Base-by-base conservation (phyloP, 2,113 vertebrate species). In the Brachirus orientalis region DNA sequence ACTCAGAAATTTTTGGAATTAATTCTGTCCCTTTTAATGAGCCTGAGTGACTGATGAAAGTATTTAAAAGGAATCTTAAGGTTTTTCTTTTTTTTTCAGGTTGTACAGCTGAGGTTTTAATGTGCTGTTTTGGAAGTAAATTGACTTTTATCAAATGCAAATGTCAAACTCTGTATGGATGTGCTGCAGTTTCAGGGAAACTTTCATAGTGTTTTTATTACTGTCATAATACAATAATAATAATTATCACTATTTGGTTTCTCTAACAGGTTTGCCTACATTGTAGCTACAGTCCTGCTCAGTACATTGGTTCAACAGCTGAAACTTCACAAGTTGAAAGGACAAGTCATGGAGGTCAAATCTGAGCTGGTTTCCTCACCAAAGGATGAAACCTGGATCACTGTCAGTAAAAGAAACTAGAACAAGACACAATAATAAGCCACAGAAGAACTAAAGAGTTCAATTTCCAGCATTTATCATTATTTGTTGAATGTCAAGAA, bases 341-440 rank as follows among this genome's bases (percentile, higher is more conserved):
- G 94, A n/a, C 96, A 98, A 83, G 91, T 94, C 61, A 87, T 92
- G 69, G 96, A 98, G 83, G 94, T 94, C 63, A 95, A 94, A 33
- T 98, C 95, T 7, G 95, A 98, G 80, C 94, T 99, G 81, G 97
- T 99, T 63, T 95, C 95, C 38, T 94, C 95, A 0, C 94, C 95
- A 0, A 98, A 94, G 76, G 97, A 99, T 8, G 98, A 98, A 86
- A 95, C 94, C 45, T 99, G 98, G 98, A 93, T 98, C 86, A 97
- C 94, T 0, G 88, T 97, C 74, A 95, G 94, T 89, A 94, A 92
- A 71, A 95, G 96, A 80, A 91, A 79, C 56, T 95, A 90, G 92
- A 66, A 38, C 16, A 5, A 7, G 8, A 17, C 51, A 20, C 35
- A 20, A 43, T 6, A 46, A 16, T 28, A 28, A 28, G 28, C 28